Base-by-base conservation (phyloP, 2,113 vertebrate genomes). In the Phalacrocorax pelagicus region DNA sequence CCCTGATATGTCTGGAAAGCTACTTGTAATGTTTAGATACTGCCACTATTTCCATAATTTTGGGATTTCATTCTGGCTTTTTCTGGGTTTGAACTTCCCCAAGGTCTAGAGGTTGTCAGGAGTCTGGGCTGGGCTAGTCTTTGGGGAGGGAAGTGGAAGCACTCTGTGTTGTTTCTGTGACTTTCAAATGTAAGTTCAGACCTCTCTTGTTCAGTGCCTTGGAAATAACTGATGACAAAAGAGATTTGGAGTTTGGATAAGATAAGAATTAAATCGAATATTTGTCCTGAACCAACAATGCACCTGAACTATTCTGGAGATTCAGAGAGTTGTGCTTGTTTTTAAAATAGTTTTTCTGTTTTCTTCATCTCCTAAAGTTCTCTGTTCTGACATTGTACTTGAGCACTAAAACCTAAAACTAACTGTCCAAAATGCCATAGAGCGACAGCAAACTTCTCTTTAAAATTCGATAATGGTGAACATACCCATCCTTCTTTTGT, bases 251-350 rank as follows among this genome's bases (percentile, higher is more conserved):
- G 46, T 92, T 73, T 74, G 77, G 91, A 54, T 95, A 93, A 92
- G 75, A 93, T 87, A 92, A 81, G 71, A 85, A 93, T 96, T 92
- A 96, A 94, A 94, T 91, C 57, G 74, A 88, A 90, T 94, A 61
- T 94, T 96, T 96, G 79, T 92, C 81, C 58, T 92, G 81, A 84
- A 40, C 61, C 65, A 92, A 57, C 66, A 91, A 47, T 12, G 27
- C 22, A 18, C 52, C 73, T 42, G 52, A 81, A 70, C 61, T 83
- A 38, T 65, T 69, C 74, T 58, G 77, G 77, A 89, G 79, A 70
- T 81, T 81, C 57, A 65, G 79, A 81, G 62, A 67, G 15, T 71
- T 93, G 62, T 23, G 10, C 57, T 97, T 88, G 26, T 79, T 94
- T 69, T 79, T 58, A 66, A 91, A 96, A 86, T 8, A 46, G 47